phyloP scores from a whole-genome alignment of 2,888 invertebrate genomes.

The Athalia cordata region DNA sequence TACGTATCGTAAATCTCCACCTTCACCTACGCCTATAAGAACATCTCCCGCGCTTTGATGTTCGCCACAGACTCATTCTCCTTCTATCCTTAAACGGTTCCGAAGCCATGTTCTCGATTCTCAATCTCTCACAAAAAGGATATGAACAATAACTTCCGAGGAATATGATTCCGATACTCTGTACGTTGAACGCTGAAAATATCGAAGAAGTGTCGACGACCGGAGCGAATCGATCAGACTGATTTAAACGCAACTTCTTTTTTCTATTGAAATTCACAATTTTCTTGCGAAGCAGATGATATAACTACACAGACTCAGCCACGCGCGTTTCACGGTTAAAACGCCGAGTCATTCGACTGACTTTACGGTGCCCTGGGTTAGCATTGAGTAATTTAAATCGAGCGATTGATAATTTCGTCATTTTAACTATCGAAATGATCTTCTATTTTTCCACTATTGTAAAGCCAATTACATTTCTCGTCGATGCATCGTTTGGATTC shows the following conservation, averaged over 20 bases:
- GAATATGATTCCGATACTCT: neutral
- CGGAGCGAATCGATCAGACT: constrained; percentile 15
- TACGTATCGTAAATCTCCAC: neutral
- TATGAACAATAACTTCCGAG: neutral
- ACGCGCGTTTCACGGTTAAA: constrained; percentile 3
- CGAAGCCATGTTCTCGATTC: neutral
- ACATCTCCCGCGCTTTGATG: too few relatives aligned
- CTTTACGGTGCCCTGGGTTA: neutral
- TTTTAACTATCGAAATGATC: neutral
- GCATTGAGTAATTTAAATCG: neutral
- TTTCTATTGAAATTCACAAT: neutral
- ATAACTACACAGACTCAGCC: constrained; percentile 5
- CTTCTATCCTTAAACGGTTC: too few relatives aligned
- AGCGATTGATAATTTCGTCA: neutral
- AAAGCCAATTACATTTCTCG: neutral
- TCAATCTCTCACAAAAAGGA: neutral
- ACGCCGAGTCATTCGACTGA: constrained; percentile 10
- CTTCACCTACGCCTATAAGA: too few relatives aligned
- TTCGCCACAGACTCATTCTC: too few relatives aligned
- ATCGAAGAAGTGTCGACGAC: constrained; percentile 28
- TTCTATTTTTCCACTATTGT: neutral
- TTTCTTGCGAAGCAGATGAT: constrained; percentile 11
- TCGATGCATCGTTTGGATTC: neutral
- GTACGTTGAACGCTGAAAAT: neutral
- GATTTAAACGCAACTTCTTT: constrained; percentile 17